Conservation (phyloP, 2,888 invertebrate species). For the Prosopocoilus inquinatus region DNA sequence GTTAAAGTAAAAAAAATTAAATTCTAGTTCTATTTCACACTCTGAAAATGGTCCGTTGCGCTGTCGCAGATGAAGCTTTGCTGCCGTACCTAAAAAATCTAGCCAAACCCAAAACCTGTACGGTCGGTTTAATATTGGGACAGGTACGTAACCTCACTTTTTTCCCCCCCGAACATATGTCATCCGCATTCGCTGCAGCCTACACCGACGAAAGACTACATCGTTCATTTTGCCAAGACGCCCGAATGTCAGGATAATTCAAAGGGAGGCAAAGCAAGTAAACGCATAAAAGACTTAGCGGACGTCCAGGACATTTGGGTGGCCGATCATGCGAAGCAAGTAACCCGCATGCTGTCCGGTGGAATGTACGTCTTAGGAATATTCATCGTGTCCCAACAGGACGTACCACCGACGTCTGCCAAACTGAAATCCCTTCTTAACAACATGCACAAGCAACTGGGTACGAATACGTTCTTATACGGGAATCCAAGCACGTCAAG, state of each 20-base stretch:
- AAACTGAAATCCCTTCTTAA: constrained; percentile 61
- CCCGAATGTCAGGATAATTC: constrained; percentile 55
- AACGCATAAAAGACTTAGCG: constrained; percentile 49
- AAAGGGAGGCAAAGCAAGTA: constrained; percentile 40
- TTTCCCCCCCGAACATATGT: constrained; percentile 9
- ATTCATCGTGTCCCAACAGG: constrained; percentile 70
- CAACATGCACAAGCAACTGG: constrained; percentile 58
- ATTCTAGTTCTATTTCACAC: constrained; percentile 10
- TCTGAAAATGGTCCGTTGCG: constrained; percentile 63
- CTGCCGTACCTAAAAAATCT: constrained; percentile 67
- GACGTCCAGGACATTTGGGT: constrained; percentile 68
- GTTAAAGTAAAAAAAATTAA: constrained; percentile 3
- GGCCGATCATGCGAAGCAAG: constrained; percentile 81
- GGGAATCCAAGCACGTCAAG: constrained; percentile 56
- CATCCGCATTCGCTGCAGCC: constrained; percentile 51
- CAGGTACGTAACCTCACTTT: constrained; percentile 59
- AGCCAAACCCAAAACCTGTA: constrained; percentile 61
- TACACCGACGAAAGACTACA: constrained; percentile 67
- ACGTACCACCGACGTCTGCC: constrained; percentile 59
- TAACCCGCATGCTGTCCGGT: constrained; percentile 87
- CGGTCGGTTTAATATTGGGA: constrained; percentile 74
- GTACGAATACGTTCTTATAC: constrained; percentile 58
- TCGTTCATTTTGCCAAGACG: constrained; percentile 78
- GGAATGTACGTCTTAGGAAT: constrained; percentile 84
- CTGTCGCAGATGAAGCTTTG: constrained; percentile 67